A percentile compares a stretch with the other conserved stretches of the same genome.
These are phyloP conservation scores for Sericinus montela DNA, from an alignment of 2,888 invertebrate genomes.

Conservation along the genomic window DNA sequence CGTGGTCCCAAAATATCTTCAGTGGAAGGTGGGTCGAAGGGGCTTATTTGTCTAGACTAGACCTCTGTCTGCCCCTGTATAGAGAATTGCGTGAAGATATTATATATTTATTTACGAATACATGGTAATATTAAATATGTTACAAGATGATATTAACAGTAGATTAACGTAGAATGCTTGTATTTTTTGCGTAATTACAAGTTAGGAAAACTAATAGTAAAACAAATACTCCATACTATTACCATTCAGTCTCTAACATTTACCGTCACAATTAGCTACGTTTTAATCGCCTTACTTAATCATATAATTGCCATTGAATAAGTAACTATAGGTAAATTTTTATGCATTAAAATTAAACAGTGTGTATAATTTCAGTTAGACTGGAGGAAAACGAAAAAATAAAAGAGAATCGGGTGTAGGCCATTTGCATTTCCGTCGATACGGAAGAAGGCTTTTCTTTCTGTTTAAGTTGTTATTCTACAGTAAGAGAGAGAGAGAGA, in stretches of 20 bases:
- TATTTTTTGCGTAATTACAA: not conserved
- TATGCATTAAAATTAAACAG: conserved; percentile 62
- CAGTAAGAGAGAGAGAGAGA: conserved; percentile 54
- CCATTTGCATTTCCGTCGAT: conserved; percentile 65
- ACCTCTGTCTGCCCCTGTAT: no score
- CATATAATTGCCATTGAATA: conserved; percentile 58
- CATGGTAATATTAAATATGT: no score
- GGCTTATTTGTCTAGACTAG: no score
- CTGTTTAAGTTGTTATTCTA: conserved; percentile 31
- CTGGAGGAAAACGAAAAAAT: conserved; percentile 67
- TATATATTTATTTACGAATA: no score
- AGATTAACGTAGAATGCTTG: no score
- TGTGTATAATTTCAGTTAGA: conserved; percentile 57
- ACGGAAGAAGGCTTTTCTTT: conserved; percentile 48
- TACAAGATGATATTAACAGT: no score
- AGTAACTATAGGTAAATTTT: conserved; percentile 61
- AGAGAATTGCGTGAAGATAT: no score
- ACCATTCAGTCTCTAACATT: not conserved
- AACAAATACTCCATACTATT: no score
- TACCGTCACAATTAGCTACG: not conserved
- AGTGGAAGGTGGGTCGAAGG: no score
- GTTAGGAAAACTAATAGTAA: not conserved
- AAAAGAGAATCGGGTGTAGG: conserved; percentile 61
- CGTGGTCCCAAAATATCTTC: no score
- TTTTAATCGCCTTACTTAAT: conserved; percentile 44